A percentile compares a stretch with the other conserved stretches of the same genome.
Conservation (phyloP, 2,888 invertebrate species). For the Nezara viridula region DNA sequence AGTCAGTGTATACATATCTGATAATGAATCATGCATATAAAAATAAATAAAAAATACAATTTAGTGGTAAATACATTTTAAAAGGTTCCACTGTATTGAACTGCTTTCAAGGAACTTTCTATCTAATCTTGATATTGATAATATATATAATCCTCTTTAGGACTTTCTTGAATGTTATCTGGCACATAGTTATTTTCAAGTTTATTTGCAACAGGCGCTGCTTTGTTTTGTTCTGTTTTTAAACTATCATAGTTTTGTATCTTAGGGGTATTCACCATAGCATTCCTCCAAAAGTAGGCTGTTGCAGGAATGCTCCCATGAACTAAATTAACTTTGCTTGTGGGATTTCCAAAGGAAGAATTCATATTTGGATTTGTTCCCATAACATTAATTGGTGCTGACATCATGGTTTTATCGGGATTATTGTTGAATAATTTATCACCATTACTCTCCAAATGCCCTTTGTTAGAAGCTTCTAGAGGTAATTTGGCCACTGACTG, state of each 20-base stretch:
- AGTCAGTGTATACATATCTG: too few species aligned
- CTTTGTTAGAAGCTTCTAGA: background rate
- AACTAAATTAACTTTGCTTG: background rate
- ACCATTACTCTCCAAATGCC: background rate
- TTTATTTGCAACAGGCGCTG: background rate
- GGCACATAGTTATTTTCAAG: background rate
- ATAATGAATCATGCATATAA: background rate
- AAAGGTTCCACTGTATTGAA: background rate
- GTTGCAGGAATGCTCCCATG: background rate
- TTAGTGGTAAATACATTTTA: background rate
- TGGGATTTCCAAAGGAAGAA: background rate
- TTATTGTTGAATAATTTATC: background rate
- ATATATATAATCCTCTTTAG: background rate
- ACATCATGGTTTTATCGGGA: background rate
- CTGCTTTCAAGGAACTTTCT: background rate
- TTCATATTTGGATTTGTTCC: background rate
- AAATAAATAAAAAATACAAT: background rate
- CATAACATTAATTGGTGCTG: background rate
- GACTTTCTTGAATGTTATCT: background rate
- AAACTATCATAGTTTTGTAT: background rate
- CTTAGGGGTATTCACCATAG: background rate
- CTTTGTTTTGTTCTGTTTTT: background rate
- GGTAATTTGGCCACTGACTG: background rate
- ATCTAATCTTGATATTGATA: slow-evolving; percentile 29
- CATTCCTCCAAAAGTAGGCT: background rate